Conservation (phyloP, 2,888 invertebrate species). For the Dilophus febrilis region DNA sequence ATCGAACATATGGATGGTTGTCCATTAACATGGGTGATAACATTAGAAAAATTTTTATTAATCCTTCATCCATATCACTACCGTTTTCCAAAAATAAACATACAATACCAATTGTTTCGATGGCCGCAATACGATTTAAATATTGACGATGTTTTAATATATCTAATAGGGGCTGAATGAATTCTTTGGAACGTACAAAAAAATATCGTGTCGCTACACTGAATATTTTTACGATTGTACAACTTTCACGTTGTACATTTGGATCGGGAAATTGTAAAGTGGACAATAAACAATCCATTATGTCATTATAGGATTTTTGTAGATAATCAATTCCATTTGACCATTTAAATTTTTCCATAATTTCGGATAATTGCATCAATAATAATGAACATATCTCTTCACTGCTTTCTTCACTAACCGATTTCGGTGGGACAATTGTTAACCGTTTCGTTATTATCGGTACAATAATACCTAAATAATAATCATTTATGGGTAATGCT, state of each 20-base stretch:
- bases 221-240: slow-evolving; percentile 48
- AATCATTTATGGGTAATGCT: slow-evolving; percentile 45
- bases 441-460: slow-evolving; percentile 61
- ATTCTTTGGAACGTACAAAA: slow-evolving; percentile 52
- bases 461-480: slow-evolving; percentile 55
- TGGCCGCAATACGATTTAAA: slow-evolving; percentile 54
- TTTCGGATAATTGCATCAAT: slow-evolving; percentile 43
- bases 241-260: slow-evolving; percentile 62
- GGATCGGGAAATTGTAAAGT: slow-evolving; percentile 63
- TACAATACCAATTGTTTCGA: slow-evolving; percentile 49
- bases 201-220: slow-evolving; percentile 50
- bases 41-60: slow-evolving; percentile 58
- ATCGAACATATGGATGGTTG: slow-evolving; percentile 57
- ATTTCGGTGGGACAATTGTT: slow-evolving; percentile 45
- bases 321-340: slow-evolving; percentile 30
- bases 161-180: slow-evolving; percentile 53
- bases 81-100: slow-evolving; percentile 3
- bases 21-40: slow-evolving; percentile 80
- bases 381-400: slow-evolving; percentile 70
- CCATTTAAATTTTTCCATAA: slow-evolving; percentile 48
- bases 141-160: slow-evolving; percentile 71
- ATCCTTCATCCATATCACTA: slow-evolving; percentile 46
- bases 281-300: slow-evolving; percentile 51
- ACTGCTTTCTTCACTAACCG: slow-evolving; percentile 48
- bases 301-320: slow-evolving; percentile 33